A percentile compares a stretch with the other conserved stretches of the same genome.
Evolutionary conservation across 2,113 vertebrate genomes (phyloP).

Genomic region (Centrocercus urophasianus): DNA sequence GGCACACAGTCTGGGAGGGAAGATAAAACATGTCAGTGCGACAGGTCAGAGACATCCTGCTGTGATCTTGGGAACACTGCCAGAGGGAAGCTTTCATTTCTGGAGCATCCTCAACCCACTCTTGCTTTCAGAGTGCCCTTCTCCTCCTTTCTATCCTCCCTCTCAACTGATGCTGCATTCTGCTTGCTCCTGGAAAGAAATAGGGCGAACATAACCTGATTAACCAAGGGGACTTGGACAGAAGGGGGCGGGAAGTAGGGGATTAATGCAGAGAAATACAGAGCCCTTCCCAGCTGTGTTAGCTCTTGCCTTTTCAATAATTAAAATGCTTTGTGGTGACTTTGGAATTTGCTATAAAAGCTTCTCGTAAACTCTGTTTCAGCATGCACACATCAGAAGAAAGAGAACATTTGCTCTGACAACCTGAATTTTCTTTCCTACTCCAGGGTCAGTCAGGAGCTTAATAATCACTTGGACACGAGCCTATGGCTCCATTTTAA

Average conservation of each 20-base stretch:
- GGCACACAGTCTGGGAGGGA: accelerated
- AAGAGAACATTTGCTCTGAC: slow-evolving; percentile 24
- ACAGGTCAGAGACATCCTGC: not conserved
- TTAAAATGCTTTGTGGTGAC: not conserved
- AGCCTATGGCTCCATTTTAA: slow-evolving; percentile 4
- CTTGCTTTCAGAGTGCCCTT: not conserved
- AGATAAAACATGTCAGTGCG: not conserved
- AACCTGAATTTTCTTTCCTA: slow-evolving; percentile 30
- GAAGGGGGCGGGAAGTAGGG: not conserved
- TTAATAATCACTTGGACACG: not conserved
- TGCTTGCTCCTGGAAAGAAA: slow-evolving; percentile 6
- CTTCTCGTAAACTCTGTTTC: not conserved
- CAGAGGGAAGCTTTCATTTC: not conserved
- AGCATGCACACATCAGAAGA: slow-evolving; percentile 2
- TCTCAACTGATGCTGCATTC: not conserved
- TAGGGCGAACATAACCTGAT: slow-evolving; percentile 69
- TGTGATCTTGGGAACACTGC: not conserved
- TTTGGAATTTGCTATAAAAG: slow-evolving; percentile 35
- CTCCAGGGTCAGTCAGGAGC: not conserved
- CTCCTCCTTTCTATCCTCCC: not conserved
- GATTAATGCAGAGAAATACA: not conserved
- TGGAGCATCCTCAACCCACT: not conserved
- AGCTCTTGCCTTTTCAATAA: slow-evolving; percentile 42
- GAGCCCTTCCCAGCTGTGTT: slow-evolving; percentile 24
- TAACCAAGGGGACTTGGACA: slow-evolving; percentile 52